Evolutionary conservation across 2,888 invertebrate species (phyloP).

Genomic region (Campoplex capitator): DNA sequence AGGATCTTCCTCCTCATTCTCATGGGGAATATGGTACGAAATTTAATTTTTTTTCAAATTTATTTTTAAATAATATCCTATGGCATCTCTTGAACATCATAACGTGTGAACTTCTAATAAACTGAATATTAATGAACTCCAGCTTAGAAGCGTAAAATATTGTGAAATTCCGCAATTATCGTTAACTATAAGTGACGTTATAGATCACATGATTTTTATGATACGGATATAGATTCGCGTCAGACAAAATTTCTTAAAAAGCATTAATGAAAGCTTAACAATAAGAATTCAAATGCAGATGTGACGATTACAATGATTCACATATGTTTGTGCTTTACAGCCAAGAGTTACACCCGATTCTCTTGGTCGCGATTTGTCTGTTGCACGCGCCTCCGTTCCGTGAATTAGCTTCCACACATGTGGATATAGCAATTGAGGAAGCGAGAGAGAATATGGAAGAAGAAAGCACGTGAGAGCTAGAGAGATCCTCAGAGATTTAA

Average conservation of each 20-base stretch:
- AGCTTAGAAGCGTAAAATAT: background rate
- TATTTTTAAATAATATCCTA: background rate
- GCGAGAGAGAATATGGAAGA: constrained; percentile 10
- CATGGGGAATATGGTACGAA: too few species aligned
- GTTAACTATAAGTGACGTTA: background rate
- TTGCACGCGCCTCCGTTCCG: constrained; percentile 37
- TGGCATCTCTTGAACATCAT: background rate
- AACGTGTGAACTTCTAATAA: background rate
- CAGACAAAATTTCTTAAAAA: background rate
- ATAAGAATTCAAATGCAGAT: constrained; percentile 8
- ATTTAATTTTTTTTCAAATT: too few species aligned
- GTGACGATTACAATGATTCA: constrained; percentile 33
- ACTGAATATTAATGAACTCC: background rate
- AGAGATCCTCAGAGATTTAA: constrained; percentile 67
- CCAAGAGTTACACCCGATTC: constrained; percentile 21
- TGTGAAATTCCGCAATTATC: background rate
- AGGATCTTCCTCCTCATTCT: background rate
- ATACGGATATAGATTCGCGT: background rate
- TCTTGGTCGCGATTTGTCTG: constrained; percentile 46
- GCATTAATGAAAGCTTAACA: background rate
- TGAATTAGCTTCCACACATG: constrained; percentile 17
- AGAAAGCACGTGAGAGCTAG: background rate
- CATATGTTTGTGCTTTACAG: constrained; percentile 1
- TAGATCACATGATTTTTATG: background rate
- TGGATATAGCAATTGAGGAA: background rate